These are phyloP conservation scores for Acromyrmex heyeri DNA, from an alignment of 1,140 invertebrate genomes.

Conservation along the genomic window DNA sequence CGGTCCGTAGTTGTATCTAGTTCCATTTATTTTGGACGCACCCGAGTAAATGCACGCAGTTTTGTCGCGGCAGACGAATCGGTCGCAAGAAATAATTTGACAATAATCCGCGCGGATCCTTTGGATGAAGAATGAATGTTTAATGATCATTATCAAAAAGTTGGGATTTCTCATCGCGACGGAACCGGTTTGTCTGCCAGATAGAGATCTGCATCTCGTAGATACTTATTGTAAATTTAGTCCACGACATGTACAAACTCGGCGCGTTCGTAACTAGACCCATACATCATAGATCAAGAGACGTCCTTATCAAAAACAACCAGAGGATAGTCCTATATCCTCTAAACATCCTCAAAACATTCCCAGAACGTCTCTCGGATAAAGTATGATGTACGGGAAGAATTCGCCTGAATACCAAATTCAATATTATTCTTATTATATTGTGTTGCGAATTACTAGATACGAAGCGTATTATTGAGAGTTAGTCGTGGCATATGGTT, in stretches of 20 bases:
- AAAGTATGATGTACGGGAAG: no score
- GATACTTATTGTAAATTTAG: constrained; percentile 38
- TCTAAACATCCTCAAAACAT: no score
- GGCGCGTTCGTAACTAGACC: background rate
- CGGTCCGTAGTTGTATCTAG: constrained; percentile 42
- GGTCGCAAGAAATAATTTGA: background rate
- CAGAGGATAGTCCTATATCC: no score
- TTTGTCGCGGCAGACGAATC: constrained; percentile 34
- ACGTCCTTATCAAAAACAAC: no score
- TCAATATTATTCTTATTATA: background rate
- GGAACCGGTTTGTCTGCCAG: constrained; percentile 48
- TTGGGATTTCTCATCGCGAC: background rate
- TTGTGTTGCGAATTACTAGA: constrained; percentile 7
- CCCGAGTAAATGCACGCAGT: constrained; percentile 42
- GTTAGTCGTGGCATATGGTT: constrained; percentile 56
- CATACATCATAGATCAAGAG: no score
- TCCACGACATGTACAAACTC: background rate
- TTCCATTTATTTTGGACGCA: constrained; percentile 39
- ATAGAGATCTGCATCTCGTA: constrained; percentile 40
- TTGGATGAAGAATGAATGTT: background rate
- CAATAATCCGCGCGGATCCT: background rate
- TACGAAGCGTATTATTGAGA: constrained; percentile 32
- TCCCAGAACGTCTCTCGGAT: no score
- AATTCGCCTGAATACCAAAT: constrained; percentile 24
- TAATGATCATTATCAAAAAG: background rate